Base-by-base conservation (phyloP, 2,888 invertebrate genomes). In the Dugesia japonica region DNA sequence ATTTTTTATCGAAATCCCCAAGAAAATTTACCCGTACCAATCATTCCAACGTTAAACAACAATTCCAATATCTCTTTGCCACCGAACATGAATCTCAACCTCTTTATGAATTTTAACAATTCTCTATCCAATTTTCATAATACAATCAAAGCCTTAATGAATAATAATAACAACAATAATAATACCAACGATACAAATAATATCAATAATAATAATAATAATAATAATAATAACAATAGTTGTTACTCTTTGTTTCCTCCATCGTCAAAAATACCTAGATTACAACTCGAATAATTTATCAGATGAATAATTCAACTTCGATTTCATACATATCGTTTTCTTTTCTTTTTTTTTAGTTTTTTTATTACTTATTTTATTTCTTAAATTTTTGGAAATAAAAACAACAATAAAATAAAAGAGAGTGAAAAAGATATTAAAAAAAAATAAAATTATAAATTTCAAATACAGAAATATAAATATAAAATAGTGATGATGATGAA, bases 241-340 rank as follows among this genome's bases (percentile, higher is more conserved):
- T 56, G 56, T n/a, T 56, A 56, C 17, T 13, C 56, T n/a, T 20
- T 56, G 20, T 56, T 56, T 56, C 56, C 56, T 56, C 56, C 4
- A n/a, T 56, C 56, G 1, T 56, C 56, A 56, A 56, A 56, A 56
- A 56, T 56, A n/a, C 56, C 56, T n/a, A 56, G 56, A 56, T 56
- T 56, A n/a, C 56, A 56, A 56, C 56, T 56, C 56, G 56, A 56
- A 56, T 56, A 23, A 56, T 56, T 56, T 20, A 13, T 56, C 1
- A 20, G n/a, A 31, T 13, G 13, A 31, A 31, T 7, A 31, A 4
- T 56, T 56, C 56, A 56, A 56, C 23, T 56, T 56, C 56, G 56
- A 56, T 56, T 56, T 56, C 23, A 20, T 23, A 56, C 23, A 56
- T 23, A 56, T 56, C n/a, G n/a, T 23, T n/a, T 56, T 13, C 23